phyloP scores from a whole-genome alignment of 1,140 invertebrate species.

The Forficula auricularia region DNA sequence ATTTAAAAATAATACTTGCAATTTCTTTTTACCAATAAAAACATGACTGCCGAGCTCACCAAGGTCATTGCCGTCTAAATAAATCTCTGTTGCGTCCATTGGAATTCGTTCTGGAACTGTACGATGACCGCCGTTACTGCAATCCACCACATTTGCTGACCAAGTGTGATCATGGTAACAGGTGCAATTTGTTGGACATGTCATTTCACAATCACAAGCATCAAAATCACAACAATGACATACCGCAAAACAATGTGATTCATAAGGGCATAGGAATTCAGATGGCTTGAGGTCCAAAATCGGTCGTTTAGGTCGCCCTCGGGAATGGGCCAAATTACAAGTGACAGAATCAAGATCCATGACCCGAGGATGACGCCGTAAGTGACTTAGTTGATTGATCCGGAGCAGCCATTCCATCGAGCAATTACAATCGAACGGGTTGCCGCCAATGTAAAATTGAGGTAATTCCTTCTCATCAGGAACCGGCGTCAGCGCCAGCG shows the following conservation, averaged over 20 bases:
- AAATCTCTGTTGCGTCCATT: conserved; percentile 38
- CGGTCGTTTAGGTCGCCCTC: conserved; percentile 22
- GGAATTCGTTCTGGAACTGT: conserved; percentile 31
- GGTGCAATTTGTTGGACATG: conserved; percentile 32
- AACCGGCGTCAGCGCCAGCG: conserved; percentile 46
- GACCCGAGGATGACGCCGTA: conserved; percentile 27
- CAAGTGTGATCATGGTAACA: conserved; percentile 35
- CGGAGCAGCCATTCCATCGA: conserved; percentile 70
- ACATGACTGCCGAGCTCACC: conserved; percentile 29
- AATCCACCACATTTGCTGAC: conserved; percentile 35
- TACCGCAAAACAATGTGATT: conserved; percentile 35
- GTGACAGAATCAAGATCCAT: conserved; percentile 26
- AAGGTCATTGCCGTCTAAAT: conserved; percentile 35
- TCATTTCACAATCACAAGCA: conserved; percentile 38
- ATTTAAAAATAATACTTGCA: conserved; percentile 32
- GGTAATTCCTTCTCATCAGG: conserved; percentile 44
- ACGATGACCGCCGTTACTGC: conserved; percentile 23
- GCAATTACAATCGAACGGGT: conserved; percentile 68
- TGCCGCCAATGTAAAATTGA: conserved; percentile 60
- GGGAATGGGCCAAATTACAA: conserved; percentile 21
- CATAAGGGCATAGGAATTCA: conserved; percentile 44
- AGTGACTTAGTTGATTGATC: conserved; percentile 50
- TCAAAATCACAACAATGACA: conserved; percentile 46
- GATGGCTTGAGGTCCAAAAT: conserved; percentile 47
- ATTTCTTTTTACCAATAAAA: conserved; percentile 36